These are phyloP conservation scores for Dicerorhinus sumatrensis DNA, from an alignment of 2,113 vertebrate species.

Conservation along the genomic window DNA sequence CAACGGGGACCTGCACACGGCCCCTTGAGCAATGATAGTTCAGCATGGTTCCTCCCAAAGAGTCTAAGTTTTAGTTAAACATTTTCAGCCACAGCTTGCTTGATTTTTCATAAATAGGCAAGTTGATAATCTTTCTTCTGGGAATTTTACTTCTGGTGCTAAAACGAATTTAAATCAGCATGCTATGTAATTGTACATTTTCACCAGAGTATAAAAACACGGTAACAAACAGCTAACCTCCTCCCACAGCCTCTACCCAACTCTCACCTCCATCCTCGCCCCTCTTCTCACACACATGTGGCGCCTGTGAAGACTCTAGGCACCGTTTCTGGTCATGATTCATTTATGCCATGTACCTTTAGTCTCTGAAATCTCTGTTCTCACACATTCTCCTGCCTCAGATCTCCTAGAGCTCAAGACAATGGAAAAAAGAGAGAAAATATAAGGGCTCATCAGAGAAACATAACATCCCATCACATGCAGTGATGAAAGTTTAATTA, in stretches of 20 bases:
- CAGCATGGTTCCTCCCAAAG: neutral
- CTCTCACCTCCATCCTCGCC: neutral
- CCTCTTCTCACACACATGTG: neutral
- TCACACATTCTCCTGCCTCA: neutral
- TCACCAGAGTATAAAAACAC: neutral
- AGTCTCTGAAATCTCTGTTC: neutral
- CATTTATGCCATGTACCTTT: neutral
- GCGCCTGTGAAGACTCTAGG: neutral
- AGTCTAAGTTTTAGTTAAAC: constrained; percentile 44
- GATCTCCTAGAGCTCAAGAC: neutral
- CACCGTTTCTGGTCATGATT: neutral
- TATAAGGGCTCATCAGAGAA: constrained; percentile 11
- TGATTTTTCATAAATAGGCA: constrained; percentile 50
- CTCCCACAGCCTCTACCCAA: neutral
- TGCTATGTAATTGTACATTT: neutral
- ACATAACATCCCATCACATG: neutral
- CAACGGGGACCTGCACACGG: neutral
- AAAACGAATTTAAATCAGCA: constrained; percentile 48
- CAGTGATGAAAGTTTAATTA: constrained; percentile 23
- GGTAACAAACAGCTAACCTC: neutral
- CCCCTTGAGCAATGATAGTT: neutral
- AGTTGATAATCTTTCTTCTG: constrained; percentile 41
- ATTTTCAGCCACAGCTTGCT: constrained; percentile 32
- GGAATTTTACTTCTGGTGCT: constrained; percentile 46
- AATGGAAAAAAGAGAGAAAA: neutral